Evolutionary conservation across 2,888 invertebrate species (phyloP).

Genomic region (Ichneumoninae sp.): DNA sequence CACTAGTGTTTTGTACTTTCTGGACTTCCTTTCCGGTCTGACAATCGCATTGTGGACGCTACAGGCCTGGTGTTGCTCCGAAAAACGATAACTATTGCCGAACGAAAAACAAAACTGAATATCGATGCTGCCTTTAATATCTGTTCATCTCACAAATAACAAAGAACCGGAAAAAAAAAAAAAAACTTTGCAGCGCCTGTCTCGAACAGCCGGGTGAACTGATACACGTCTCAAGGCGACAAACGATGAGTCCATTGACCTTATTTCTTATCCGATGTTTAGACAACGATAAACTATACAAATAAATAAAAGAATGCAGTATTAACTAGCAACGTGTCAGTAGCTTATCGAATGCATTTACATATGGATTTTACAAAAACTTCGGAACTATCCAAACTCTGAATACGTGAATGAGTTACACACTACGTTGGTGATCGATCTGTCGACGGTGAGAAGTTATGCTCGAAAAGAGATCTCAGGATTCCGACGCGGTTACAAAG

Average conservation of each 20-base stretch:
- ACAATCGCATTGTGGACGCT: constrained; percentile 88
- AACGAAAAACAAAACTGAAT: not conserved
- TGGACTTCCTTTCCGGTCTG: constrained; percentile 88
- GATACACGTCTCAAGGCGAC: constrained; percentile 16
- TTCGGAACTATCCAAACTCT: not conserved
- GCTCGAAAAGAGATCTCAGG: not conserved
- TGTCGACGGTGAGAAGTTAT: not conserved
- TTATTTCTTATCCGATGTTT: constrained; percentile 50
- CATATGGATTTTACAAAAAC: not conserved
- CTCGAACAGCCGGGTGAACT: not conserved
- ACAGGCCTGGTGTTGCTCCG: constrained; percentile 84
- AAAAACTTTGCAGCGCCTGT: not conserved
- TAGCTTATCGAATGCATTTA: not conserved
- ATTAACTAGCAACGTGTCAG: constrained; percentile 3
- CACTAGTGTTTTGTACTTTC: constrained; percentile 87
- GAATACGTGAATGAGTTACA: not conserved
- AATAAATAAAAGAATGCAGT: constrained; percentile 16
- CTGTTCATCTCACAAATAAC: not conserved
- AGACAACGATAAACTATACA: constrained; percentile 23
- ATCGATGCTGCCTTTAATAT: not conserved
- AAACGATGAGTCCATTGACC: constrained; percentile 49
- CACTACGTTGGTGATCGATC: not conserved
- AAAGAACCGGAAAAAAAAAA: not conserved
- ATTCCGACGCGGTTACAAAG: constrained; percentile 9
- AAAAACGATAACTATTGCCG: constrained; percentile 47